Percentiles rank a stretch among this genome's conserved stretches.
phyloP scores from a whole-genome alignment of 2,113 vertebrate species.

The Platichthys flesus region DNA sequence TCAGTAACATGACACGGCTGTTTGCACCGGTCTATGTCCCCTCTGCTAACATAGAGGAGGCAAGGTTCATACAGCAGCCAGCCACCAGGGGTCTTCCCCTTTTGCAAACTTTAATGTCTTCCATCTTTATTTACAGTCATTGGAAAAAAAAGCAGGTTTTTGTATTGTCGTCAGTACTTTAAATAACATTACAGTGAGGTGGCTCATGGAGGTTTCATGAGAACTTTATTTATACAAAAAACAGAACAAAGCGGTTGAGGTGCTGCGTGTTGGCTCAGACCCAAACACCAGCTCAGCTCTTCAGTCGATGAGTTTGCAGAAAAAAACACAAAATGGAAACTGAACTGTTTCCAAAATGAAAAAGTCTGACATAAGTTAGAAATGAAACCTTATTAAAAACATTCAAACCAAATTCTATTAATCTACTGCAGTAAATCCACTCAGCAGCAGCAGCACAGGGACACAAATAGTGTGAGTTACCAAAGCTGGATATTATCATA shows the following conservation, averaged over 20 bases:
- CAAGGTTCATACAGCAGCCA: not conserved
- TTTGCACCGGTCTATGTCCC: no score
- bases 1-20: no score
- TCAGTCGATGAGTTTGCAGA: no score
- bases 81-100: not conserved
- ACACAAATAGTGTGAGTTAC: not conserved
- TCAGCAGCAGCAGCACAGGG: conserved; percentile 8
- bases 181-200: not conserved
- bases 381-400: conserved; percentile 10
- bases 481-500: not conserved
- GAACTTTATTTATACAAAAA: conserved; percentile 68
- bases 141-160: no score
- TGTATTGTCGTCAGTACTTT: not conserved
- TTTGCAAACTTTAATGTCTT: no score
- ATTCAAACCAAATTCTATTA: not conserved
- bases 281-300: not conserved
- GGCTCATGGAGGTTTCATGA: conserved; percentile 6
- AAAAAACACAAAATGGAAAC: no score
- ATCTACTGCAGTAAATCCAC: conserved; percentile 1
- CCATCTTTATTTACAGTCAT: no score
- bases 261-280: not conserved
- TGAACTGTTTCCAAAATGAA: not conserved
- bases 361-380: not conserved
- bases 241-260: not conserved
- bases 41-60: not conserved